A percentile compares a stretch with the other conserved stretches of the same genome.
These are phyloP conservation scores for Alosa sapidissima DNA, from an alignment of 2,797 vertebrate genomes.

Conservation along the genomic window DNA sequence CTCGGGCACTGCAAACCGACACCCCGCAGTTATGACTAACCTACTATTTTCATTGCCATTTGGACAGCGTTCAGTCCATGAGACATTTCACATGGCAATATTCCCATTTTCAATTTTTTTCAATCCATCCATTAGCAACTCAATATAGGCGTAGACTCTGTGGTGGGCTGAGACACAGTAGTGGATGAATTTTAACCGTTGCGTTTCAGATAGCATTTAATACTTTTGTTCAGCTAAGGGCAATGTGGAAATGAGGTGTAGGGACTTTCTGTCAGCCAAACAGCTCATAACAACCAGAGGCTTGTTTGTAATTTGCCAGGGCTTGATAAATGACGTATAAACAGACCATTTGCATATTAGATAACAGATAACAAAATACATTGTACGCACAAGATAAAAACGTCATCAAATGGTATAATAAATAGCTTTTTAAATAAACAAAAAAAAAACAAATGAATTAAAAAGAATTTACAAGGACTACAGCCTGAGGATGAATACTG, in stretches of 20 bases:
- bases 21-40: constrained; percentile 58
- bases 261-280: background rate
- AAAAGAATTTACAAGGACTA: background rate
- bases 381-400: background rate
- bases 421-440: background rate
- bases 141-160: constrained; percentile 38
- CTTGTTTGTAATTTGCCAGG: background rate
- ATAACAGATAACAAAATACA: background rate
- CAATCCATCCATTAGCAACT: constrained; percentile 41
- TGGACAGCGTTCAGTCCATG: constrained; percentile 37
- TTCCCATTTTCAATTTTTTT: constrained; percentile 42
- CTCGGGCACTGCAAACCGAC: constrained; percentile 63
- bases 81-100: constrained; percentile 39
- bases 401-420: background rate
- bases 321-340: background rate
- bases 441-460: background rate
- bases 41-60: constrained; percentile 60
- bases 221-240: background rate
- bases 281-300: background rate
- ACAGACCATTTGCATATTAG: background rate
- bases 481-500: background rate
- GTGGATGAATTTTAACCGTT: background rate
- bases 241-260: background rate
- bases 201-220: background rate
- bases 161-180: constrained; percentile 20